Evolutionary conservation across 2,113 vertebrate genomes (phyloP).

Genomic region (Dasyprocta punctata): DNA sequence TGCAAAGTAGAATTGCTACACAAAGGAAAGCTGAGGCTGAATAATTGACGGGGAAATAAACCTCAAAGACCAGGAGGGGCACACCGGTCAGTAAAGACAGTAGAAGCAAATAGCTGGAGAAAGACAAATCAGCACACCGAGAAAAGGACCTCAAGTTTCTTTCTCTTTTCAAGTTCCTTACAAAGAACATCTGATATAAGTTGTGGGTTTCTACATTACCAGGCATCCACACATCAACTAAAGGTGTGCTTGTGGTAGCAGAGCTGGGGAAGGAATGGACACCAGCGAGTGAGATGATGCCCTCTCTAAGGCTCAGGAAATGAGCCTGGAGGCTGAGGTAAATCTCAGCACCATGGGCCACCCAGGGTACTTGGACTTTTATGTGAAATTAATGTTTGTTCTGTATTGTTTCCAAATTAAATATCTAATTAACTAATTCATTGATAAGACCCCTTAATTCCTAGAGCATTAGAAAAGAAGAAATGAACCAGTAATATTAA

Average conservation of each 20-base stretch:
- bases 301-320: background rate
- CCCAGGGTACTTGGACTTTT: background rate
- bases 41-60: conserved; percentile 4
- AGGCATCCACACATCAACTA: background rate
- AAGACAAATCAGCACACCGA: background rate
- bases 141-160: background rate
- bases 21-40: background rate
- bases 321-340: background rate
- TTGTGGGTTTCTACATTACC: background rate
- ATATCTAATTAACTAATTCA: conserved; percentile 41
- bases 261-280: background rate
- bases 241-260: background rate
- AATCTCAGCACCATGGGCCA: background rate
- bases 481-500: conserved; percentile 29
- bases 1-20: background rate
- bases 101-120: background rate
- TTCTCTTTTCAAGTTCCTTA: background rate
- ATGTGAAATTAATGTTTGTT: background rate
- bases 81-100: background rate
- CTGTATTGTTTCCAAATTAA: conserved; percentile 36
- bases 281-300: background rate
- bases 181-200: background rate
- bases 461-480: background rate
- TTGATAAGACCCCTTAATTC: conserved; percentile 36
- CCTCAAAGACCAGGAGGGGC: background rate